Base-by-base conservation (phyloP, 2,113 vertebrate genomes). In the Pangasianodon hypophthalmus region DNA sequence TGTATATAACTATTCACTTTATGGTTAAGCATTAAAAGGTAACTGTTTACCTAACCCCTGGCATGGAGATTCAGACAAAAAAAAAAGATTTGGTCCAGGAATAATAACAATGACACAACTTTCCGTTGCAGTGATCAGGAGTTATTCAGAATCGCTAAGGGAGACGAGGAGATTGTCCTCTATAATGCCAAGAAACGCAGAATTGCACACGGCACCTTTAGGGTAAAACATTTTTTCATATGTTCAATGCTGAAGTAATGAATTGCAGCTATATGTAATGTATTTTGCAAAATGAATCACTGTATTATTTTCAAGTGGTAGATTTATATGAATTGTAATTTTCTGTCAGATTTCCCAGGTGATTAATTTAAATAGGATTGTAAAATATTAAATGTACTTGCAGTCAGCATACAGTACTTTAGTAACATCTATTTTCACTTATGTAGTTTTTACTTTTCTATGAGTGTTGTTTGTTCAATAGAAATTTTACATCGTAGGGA, bases 91-190 rank as follows among this genome's bases (percentile, higher is more conserved):
- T 46, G 19, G 21, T 77, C 19, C 21, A 46, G 44, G 44, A 77
- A 11, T 8, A 24, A 73, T 73, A 37, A 37, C 14, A 21, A 37
- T 44, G 67, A 71, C 67, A 16, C 32, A 77, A 11, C 0, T 44
- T 16, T 44, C 77, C 91, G 77, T 52, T 81, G 19, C 83, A 99
- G 98, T 92, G 92, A 96, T 50, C 97, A 98, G 91, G 97, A 98
- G 91, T 95, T 96, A 4, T 96, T 96, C 88, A 95, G 98, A 84
- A 92, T 95, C 82, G 95, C 96, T n/a, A 98, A 96, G 95, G 98
- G 97, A 26, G 97, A 98, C 64, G 97, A 99, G 58, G 98, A 99
- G 94, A 95, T 97, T 85, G 87, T 93, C 21, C 93, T 97, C 60
- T 99, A 98, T 94, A 95, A 93, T 73, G 93, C 96, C 90, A 98